Conservation (phyloP, 2,797 vertebrate genomes). For the Bovichtus variegatus region DNA sequence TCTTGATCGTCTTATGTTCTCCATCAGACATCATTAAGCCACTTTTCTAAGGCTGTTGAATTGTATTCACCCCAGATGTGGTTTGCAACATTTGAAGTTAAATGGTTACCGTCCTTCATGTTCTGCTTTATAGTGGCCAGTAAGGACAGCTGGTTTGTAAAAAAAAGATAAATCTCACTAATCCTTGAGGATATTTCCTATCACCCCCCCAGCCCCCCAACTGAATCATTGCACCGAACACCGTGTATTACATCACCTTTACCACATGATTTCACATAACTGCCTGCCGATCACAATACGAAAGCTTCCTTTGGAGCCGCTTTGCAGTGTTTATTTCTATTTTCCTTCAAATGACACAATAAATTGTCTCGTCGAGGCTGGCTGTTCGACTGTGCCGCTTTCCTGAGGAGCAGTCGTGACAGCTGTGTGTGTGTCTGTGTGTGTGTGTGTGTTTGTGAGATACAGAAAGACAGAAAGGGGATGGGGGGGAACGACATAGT, state of each 20-base stretch:
- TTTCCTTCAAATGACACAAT: constrained; percentile 31
- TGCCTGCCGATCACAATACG: constrained; percentile 1
- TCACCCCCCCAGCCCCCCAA: no score
- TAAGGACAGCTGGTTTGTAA: neutral
- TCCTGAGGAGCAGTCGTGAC: constrained; percentile 6
- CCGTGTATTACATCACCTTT: constrained; percentile 20
- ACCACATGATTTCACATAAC: constrained; percentile 9
- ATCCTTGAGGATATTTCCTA: no score
- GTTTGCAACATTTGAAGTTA: neutral
- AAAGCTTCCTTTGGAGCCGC: neutral
- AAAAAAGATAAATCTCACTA: no score
- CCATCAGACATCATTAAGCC: neutral
- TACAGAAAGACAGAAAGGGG: neutral
- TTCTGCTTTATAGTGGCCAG: neutral
- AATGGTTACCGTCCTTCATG: neutral
- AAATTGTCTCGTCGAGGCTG: constrained; percentile 6
- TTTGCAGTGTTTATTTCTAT: constrained; percentile 22
- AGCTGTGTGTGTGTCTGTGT: neutral
- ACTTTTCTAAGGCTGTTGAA: neutral
- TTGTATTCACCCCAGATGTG: neutral
- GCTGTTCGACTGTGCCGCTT: neutral
- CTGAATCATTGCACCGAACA: neutral
- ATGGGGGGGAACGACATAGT: neutral
- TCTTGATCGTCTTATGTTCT: neutral
- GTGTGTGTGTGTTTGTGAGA: neutral